A percentile compares a stretch with the other conserved stretches of the same genome.
Evolutionary conservation across 2,113 vertebrate genomes (phyloP).

Genomic region (Anseranas semipalmata): DNA sequence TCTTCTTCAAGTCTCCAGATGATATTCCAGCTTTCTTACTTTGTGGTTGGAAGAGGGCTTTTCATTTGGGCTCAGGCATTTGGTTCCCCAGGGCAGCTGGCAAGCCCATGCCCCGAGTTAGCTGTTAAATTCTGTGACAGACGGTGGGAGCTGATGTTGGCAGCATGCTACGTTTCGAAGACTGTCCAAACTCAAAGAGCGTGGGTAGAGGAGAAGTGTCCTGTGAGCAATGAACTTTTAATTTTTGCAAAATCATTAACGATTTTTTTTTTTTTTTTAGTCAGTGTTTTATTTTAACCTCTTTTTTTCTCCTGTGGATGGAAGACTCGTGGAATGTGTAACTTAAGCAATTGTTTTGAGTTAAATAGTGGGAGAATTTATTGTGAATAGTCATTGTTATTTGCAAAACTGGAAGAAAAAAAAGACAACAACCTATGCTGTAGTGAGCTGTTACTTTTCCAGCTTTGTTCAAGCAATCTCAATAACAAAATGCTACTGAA

Average conservation of each 20-base stretch:
- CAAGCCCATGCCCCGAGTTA: not conserved
- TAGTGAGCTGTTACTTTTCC: not conserved
- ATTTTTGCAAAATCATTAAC: not conserved
- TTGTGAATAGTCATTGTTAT: not conserved
- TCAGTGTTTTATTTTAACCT: not conserved
- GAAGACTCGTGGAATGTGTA: not conserved
- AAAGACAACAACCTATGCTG: not conserved
- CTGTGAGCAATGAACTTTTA: not conserved
- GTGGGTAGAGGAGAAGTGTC: not conserved
- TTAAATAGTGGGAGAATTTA: not conserved
- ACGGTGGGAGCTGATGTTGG: not conserved
- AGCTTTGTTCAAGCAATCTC: not conserved
- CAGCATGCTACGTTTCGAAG: fast-evolving
- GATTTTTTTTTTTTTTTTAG: not conserved
- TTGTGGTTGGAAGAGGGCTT: not conserved
- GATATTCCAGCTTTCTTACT: not conserved
- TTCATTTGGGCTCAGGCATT: not conserved
- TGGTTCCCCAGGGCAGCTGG: not conserved
- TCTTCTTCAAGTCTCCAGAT: not conserved
- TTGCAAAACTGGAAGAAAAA: not conserved
- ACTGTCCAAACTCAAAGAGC: not conserved
- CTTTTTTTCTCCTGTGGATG: not conserved
- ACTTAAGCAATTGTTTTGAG: not conserved
- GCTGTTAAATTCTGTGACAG: not conserved
- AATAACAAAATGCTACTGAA: not conserved